A percentile compares a stretch with the other conserved stretches of the same genome.
Conservation (phyloP, 1,140 invertebrate genomes). For the Anadara kagoshimensis region DNA sequence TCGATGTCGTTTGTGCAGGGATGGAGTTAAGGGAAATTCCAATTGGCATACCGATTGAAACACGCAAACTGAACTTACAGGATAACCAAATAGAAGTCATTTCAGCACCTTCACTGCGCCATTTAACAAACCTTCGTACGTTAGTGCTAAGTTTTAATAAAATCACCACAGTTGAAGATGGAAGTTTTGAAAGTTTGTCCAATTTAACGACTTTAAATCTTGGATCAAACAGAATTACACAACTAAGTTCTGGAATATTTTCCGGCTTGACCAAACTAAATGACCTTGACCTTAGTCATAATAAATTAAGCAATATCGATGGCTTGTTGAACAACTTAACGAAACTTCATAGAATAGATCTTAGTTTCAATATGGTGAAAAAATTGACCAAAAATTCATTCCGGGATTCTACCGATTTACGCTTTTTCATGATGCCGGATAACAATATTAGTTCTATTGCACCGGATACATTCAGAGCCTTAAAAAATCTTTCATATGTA, state of each 20-base stretch:
- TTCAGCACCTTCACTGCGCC: conserved; percentile 16
- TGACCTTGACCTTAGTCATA: conserved; percentile 4
- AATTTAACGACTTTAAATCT: conserved; percentile 76
- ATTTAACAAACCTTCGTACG: conserved; percentile 27
- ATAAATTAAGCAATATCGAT: conserved; percentile 58
- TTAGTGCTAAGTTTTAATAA: conserved; percentile 44
- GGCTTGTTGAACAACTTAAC: conserved; percentile 67
- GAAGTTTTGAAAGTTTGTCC: conserved; percentile 58
- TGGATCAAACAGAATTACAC: conserved; percentile 77
- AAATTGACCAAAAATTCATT: conserved; percentile 78
- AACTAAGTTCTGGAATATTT: conserved; percentile 5
- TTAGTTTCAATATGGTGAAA: conserved; percentile 82
- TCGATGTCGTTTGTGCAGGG: conserved; percentile 12
- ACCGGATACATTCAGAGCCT: conserved; percentile 82
- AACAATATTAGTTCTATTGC: conserved; percentile 83
- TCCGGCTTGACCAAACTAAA: neutral
- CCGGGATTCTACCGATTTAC: conserved; percentile 79
- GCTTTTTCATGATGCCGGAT: conserved; percentile 86
- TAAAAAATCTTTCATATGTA: conserved; percentile 84
- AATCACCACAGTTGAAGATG: conserved; percentile 50
- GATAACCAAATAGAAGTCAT: conserved; percentile 14
- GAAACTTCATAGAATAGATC: conserved; percentile 81
- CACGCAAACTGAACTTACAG: conserved; percentile 7
- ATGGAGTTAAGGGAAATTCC: conserved; percentile 15
- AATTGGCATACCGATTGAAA: neutral